These are phyloP conservation scores for Pseudomyrmex pallidus DNA, from an alignment of 1,140 invertebrate genomes.

Conservation along the genomic window DNA sequence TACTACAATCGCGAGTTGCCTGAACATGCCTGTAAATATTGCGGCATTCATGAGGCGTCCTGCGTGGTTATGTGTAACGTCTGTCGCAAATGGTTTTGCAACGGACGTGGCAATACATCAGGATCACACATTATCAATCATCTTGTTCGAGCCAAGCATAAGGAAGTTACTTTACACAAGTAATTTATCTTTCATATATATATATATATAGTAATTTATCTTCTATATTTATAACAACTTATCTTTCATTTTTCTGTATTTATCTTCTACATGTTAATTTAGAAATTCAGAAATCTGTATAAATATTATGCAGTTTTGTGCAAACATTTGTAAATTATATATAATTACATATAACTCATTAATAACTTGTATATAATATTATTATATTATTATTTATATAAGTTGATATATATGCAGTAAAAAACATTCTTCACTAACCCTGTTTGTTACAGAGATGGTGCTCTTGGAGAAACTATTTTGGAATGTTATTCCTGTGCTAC, in stretches of 20 bases:
- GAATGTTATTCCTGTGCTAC: constrained; percentile 99
- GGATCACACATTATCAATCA: constrained; percentile 99
- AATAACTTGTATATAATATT: no score
- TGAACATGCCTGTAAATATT: constrained; percentile 98
- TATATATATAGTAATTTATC: background rate
- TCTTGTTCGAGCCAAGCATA: constrained; percentile 98
- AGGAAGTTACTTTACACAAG: constrained; percentile 98
- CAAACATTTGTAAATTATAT: background rate
- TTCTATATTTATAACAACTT: no score
- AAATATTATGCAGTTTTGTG: background rate
- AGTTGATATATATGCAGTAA: background rate
- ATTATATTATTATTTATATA: background rate
- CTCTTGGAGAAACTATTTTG: constrained; percentile 97
- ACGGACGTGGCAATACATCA: constrained; percentile 98
- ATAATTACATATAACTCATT: background rate
- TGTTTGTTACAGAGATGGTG: constrained; percentile 91
- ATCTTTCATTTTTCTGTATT: no score
- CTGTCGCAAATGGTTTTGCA: constrained; percentile 99
- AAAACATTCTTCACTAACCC: background rate
- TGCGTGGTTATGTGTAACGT: constrained; percentile 99
- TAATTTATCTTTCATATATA: constrained; percentile 52
- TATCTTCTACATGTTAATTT: no score
- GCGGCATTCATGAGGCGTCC: constrained; percentile 98
- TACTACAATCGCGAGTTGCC: constrained; percentile 96
- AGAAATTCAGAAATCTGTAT: no score